Conservation (phyloP, 2,888 invertebrate genomes). For the Cetonia aurata region DNA sequence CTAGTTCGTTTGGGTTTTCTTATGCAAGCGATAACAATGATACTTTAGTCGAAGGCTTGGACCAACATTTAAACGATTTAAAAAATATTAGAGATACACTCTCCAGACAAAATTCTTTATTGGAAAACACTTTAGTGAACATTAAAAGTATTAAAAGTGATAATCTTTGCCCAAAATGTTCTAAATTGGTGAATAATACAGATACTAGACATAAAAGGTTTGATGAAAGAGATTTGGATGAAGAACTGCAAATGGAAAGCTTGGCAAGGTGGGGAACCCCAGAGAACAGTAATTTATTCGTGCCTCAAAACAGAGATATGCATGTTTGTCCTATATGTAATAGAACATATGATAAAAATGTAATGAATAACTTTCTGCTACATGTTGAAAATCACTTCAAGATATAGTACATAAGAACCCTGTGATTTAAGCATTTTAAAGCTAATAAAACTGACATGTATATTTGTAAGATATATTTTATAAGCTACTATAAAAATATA, state of each 20-base stretch:
- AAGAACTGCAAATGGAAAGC: conserved; percentile 57
- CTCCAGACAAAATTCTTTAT: conserved; percentile 73
- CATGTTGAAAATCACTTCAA: conserved; percentile 85
- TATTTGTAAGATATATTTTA: no score
- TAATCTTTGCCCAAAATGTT: conserved; percentile 23
- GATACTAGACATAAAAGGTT: conserved; percentile 14
- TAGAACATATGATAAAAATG: conserved; percentile 71
- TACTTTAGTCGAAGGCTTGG: conserved; percentile 74
- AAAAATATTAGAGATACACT: conserved; percentile 74
- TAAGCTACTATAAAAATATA: no score
- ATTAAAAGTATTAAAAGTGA: conserved; percentile 66
- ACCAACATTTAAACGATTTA: conserved; percentile 74
- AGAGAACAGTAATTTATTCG: conserved; percentile 65
- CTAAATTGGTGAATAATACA: conserved; percentile 13
- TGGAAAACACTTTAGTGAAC: conserved; percentile 67
- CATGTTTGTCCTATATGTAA: conserved; percentile 84
- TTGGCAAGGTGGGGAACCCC: conserved; percentile 69
- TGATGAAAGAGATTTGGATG: conserved; percentile 46
- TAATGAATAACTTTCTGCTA: conserved; percentile 76
- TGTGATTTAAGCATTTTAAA: conserved; percentile 12
- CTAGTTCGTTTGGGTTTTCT: conserved; percentile 42
- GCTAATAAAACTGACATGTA: no score
- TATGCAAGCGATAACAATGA: conserved; percentile 73
- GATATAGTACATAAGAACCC: conserved; percentile 57
- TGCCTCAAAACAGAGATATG: conserved; percentile 17